Percentiles rank a stretch among this genome's conserved stretches.
phyloP scores from a whole-genome alignment of 1,140 invertebrate species.

The Drosophila littoralis region DNA sequence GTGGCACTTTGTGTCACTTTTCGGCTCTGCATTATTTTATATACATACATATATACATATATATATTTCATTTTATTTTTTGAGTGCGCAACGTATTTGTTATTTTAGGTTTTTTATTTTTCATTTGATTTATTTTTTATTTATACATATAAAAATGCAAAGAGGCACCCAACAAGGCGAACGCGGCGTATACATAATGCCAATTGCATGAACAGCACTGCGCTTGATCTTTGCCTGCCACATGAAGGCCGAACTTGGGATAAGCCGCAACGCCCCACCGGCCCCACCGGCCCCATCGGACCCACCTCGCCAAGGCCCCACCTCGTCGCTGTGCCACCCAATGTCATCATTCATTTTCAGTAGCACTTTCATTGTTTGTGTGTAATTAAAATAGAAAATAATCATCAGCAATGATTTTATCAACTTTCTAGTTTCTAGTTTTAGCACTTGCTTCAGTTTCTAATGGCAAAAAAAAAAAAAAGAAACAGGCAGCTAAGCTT shows the following conservation, averaged over 20 bases:
- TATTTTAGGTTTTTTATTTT: slow-evolving; percentile 5
- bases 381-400: slow-evolving; percentile 76
- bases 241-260: not conserved
- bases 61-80: not conserved
- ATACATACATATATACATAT: not conserved
- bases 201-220: slow-evolving; percentile 23
- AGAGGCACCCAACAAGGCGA: slow-evolving; percentile 9
- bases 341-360: slow-evolving; percentile 72
- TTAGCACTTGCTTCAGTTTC: slow-evolving; percentile 4
- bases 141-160: slow-evolving; percentile 58
- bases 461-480: slow-evolving; percentile 6
- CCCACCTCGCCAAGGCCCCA: not conserved
- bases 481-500: slow-evolving; percentile 9
- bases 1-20: slow-evolving; percentile 29
- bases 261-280: too few species aligned
- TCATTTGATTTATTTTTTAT: slow-evolving; percentile 39
- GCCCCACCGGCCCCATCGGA: not conserved
- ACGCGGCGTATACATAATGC: slow-evolving; percentile 45
- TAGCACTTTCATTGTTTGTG: slow-evolving; percentile 58
- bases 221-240: slow-evolving; percentile 24
- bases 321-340: slow-evolving; percentile 36
- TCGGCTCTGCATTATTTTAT: slow-evolving; percentile 23
- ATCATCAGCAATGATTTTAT: slow-evolving; percentile 35
- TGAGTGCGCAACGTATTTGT: slow-evolving; percentile 1
- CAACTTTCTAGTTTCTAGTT: slow-evolving; percentile 43